Conservation (phyloP, 2,113 vertebrate species). For the Chamaea fasciata region DNA sequence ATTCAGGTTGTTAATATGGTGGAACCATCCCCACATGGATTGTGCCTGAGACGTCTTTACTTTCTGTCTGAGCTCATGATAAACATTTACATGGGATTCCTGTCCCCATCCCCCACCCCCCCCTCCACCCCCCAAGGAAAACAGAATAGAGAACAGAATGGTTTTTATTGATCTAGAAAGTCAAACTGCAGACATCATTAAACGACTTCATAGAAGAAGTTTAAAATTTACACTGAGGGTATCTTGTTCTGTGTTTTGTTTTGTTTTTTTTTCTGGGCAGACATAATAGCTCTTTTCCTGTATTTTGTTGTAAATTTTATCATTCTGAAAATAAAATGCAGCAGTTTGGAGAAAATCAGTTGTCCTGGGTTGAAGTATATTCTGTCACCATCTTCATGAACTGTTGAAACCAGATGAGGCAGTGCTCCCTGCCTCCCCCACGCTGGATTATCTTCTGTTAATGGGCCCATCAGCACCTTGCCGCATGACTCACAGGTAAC, state of each 20-base stretch:
- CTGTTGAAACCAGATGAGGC: too few species aligned
- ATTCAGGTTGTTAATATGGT: background rate
- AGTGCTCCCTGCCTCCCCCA: too few species aligned
- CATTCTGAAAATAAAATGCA: background rate
- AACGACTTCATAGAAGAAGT: background rate
- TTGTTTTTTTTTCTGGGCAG: background rate
- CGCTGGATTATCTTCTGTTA: too few species aligned
- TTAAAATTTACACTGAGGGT: background rate
- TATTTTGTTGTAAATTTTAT: background rate
- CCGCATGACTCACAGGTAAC: too few species aligned
- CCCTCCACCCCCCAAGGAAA: background rate
- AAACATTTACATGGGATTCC: background rate
- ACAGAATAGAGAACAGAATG: background rate
- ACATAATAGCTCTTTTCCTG: background rate
- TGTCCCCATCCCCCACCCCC: accelerated
- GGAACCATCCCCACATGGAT: background rate
- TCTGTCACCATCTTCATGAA: too few species aligned
- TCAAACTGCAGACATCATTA: background rate
- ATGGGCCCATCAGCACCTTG: too few species aligned
- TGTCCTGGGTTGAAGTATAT: too few species aligned
- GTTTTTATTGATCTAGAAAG: background rate
- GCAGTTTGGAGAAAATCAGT: background rate
- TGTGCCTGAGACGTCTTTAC: background rate
- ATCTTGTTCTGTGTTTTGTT: background rate
- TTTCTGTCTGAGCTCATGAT: background rate